Evolutionary conservation across 2,113 vertebrate species (phyloP).

Genomic region (Cheilinus undulatus): DNA sequence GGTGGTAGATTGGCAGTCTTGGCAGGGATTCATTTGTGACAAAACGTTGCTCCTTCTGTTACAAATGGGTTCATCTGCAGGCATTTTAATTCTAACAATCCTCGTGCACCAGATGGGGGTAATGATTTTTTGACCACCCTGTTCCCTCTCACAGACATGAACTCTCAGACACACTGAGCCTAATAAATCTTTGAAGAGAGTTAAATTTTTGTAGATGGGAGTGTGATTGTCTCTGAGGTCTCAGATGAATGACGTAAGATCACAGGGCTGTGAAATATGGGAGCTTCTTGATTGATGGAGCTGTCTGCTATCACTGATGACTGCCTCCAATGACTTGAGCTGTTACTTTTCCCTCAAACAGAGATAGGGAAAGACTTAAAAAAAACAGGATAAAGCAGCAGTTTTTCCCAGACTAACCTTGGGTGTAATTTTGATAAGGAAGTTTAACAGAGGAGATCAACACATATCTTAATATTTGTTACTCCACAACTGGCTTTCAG

Average conservation of each 20-base stretch:
- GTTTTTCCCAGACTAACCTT: background rate
- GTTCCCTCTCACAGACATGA: background rate
- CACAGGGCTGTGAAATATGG: background rate
- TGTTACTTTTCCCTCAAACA: background rate
- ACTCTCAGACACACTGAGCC: background rate
- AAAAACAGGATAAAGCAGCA: background rate
- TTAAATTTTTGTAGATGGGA: background rate
- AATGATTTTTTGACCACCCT: background rate
- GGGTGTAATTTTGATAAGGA: background rate
- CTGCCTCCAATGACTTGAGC: background rate
- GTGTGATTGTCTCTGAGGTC: slow-evolving; percentile 10
- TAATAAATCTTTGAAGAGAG: background rate
- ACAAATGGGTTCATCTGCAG: background rate
- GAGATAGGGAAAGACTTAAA: background rate
- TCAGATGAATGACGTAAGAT: slow-evolving; percentile 1
- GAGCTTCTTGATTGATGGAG: background rate
- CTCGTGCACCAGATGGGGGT: background rate
- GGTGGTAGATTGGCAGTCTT: background rate
- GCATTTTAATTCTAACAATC: background rate
- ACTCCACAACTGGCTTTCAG: no score
- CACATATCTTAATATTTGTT: background rate
- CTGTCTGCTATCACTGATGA: background rate
- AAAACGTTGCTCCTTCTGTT: slow-evolving; percentile 30
- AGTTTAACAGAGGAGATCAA: no score
- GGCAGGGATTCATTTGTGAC: slow-evolving; percentile 7